Evolutionary conservation across 2,113 vertebrate genomes (phyloP), one percentile per base, ranked within the genome.

Genomic region (Gymnarchus niloticus): DNA sequence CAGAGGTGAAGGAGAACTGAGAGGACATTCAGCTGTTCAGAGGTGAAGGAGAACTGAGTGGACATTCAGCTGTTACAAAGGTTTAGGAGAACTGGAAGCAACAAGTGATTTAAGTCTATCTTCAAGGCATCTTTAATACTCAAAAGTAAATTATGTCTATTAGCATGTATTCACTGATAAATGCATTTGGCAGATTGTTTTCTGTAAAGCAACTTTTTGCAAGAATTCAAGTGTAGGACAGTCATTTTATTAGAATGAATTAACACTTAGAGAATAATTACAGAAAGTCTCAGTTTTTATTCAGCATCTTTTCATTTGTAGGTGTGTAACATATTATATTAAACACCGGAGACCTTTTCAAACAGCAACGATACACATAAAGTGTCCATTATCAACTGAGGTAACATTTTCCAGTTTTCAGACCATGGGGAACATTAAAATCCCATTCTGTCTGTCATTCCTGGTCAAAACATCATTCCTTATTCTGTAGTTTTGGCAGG

Each of bases 331-430:
- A n/a, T n/a, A n/a, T n/a, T n/a, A n/a, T n/a, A n/a, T n/a, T 3
- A 65, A 65, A 33, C 59, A 73, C 33, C 6, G 17, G 65, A 73
- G 14, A 37, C 65, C 33, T 37, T 33, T 37, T 33, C 25, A 33
- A 69, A 37, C 61, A 69, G 37, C n/a, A 28, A 25, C 10, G 0
- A 57, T 23, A 57, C 56, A 57, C 56, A 57, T 69, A 73, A 17
- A 73, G 65, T 73, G n/a, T 73, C 65, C 65, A 73, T 73, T 73
- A 73, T 73, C 65, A 73, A 17, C 17, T 73, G 33, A 73, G 33
- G 33, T 33, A 73, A 73, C 65, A 73, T 41, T 73, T n/a, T 28
- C 65, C 65, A 73, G 14, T 73, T 41, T 73, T 28, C 12, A 73
- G 41, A 73, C 12, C 41, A 33, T 41, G 65, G 19, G 65, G 65